These are phyloP conservation scores for Ailuropoda melanoleuca DNA, from an alignment of 2,113 vertebrate species.

Conservation along the genomic window DNA sequence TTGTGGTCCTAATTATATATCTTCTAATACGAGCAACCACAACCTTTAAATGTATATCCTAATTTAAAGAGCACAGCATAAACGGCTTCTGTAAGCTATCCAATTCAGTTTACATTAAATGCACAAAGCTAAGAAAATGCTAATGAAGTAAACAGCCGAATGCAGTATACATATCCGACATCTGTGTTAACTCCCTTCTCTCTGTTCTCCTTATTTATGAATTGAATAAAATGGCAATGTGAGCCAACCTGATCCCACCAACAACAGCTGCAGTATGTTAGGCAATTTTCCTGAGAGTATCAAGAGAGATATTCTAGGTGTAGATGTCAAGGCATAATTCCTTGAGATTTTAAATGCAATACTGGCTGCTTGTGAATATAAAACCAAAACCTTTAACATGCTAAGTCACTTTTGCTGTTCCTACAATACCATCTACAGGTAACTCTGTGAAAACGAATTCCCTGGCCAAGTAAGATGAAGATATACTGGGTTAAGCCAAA, in stretches of 20 bases:
- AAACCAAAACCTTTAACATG: neutral
- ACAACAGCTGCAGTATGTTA: neutral
- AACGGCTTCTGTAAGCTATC: neutral
- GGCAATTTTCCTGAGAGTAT: neutral
- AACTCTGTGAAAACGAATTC: neutral
- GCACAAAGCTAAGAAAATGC: conserved; percentile 2
- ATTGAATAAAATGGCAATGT: conserved; percentile 23
- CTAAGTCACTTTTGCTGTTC: neutral
- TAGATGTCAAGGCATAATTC: neutral
- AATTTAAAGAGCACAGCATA: neutral
- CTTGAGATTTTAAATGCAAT: conserved; percentile 18
- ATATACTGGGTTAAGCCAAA: conserved; percentile 21
- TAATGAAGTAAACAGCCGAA: conserved; percentile 17
- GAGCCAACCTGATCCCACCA: neutral
- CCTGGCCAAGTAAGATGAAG: neutral
- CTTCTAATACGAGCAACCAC: neutral
- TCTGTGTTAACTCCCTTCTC: neutral
- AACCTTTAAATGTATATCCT: neutral
- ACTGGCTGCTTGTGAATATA: neutral
- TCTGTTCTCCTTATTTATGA: conserved; percentile 27
- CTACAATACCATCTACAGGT: neutral
- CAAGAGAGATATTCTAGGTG: neutral
- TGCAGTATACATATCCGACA: neutral
- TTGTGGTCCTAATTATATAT: conserved; percentile 18
- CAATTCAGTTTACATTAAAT: neutral